Evolutionary conservation across 2,888 invertebrate species (phyloP).

Genomic region (Tuta absoluta): DNA sequence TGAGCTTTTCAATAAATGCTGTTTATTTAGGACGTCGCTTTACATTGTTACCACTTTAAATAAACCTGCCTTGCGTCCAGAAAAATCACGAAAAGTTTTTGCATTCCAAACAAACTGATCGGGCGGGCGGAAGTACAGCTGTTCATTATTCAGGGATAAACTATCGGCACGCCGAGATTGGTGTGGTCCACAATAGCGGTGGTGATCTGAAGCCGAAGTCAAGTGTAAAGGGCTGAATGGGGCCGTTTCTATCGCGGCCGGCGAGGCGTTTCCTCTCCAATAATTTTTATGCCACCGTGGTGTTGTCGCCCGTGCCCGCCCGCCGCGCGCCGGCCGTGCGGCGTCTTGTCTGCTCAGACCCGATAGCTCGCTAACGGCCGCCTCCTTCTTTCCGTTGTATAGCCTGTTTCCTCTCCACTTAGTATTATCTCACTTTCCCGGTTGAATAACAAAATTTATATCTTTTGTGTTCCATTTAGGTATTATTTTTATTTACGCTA

Average conservation of each 20-base stretch:
- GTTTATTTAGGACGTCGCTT: constrained; percentile 26
- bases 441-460: neutral
- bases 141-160: constrained; percentile 38
- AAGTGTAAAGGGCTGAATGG: constrained; percentile 44
- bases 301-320: constrained; percentile 28
- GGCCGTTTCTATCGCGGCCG: constrained; percentile 39
- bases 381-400: constrained; percentile 27
- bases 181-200: constrained; percentile 34
- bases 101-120: constrained; percentile 27
- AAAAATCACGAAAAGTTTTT: constrained; percentile 23
- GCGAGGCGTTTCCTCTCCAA: constrained; percentile 38
- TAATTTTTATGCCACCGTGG: constrained; percentile 43
- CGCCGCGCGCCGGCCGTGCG: neutral
- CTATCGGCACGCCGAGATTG: constrained; percentile 31
- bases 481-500: neutral
- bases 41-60: constrained; percentile 26
- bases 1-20: constrained; percentile 23
- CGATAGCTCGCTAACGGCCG: constrained; percentile 34
- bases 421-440: neutral
- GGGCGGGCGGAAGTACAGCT: constrained; percentile 28
- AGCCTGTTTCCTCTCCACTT: neutral
- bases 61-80: constrained; percentile 13
- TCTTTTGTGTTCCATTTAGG: neutral
- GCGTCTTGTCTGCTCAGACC: constrained; percentile 34
- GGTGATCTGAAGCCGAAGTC: constrained; percentile 40